phyloP scores from a whole-genome alignment of 2,113 vertebrate species.

The Rostratula benghalensis region DNA sequence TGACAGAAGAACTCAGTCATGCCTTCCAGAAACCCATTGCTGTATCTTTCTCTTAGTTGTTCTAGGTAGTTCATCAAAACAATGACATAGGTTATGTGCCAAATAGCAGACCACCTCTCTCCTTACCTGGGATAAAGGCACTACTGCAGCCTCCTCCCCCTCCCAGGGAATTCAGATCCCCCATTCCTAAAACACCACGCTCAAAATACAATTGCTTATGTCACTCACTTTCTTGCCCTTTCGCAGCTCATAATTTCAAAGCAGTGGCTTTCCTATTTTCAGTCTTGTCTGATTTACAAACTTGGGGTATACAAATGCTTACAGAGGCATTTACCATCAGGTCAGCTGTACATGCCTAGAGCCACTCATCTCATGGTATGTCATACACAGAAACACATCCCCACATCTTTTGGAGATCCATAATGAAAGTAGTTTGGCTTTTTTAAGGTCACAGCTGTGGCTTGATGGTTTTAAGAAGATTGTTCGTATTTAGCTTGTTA shows the following conservation, averaged over 20 bases:
- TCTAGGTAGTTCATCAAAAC: neutral
- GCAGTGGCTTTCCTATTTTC: neutral
- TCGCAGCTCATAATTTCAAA: neutral
- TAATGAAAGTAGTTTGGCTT: neutral
- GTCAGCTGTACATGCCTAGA: neutral
- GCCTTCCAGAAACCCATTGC: neutral
- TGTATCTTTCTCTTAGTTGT: neutral
- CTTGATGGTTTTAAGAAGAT: neutral
- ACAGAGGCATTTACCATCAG: neutral
- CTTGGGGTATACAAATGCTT: neutral
- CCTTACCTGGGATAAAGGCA: neutral
- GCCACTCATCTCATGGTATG: neutral
- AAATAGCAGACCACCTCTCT: neutral
- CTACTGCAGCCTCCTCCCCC: neutral
- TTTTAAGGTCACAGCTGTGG: neutral
- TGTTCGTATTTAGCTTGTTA: neutral
- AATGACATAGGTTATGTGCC: neutral
- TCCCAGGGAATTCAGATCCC: neutral
- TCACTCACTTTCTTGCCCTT: neutral
- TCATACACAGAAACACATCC: neutral
- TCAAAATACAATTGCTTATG: neutral
- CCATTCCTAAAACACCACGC: neutral
- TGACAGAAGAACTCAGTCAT: neutral
- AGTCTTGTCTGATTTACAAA: neutral
- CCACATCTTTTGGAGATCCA: neutral